Evolutionary conservation across 2,113 vertebrate species (phyloP).

Genomic region (Amia ocellicauda): DNA sequence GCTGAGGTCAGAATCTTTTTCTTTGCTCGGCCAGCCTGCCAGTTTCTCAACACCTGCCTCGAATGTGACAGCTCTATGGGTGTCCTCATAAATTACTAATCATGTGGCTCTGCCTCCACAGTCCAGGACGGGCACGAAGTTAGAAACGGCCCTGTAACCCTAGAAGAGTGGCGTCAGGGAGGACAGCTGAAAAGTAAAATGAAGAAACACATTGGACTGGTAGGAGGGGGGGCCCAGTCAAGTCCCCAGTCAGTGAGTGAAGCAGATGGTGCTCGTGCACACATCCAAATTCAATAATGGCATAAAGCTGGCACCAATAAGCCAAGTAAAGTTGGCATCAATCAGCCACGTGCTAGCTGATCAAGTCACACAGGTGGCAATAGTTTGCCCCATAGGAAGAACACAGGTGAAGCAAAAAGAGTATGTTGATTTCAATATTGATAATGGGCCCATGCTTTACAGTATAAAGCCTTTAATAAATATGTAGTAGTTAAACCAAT

Average conservation of each 20-base stretch:
- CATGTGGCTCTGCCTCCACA: conserved; percentile 81
- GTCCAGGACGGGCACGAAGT: conserved; percentile 79
- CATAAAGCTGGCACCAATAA: too few relatives aligned
- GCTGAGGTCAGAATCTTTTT: conserved; percentile 91
- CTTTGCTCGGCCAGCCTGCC: conserved; percentile 72
- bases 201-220: conserved; percentile 55
- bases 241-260: background rate
- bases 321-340: too few relatives aligned
- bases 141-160: conserved; percentile 91
- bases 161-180: conserved; percentile 65
- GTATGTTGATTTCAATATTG: too few relatives aligned
- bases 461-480: too few relatives aligned
- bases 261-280: background rate
- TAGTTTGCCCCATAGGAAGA: too few relatives aligned
- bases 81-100: conserved; percentile 93
- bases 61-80: conserved; percentile 95
- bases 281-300: too few relatives aligned
- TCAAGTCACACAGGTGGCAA: too few relatives aligned
- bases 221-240: conserved; percentile 36
- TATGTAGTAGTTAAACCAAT: too few relatives aligned
- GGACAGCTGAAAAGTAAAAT: conserved; percentile 79
- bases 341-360: too few relatives aligned
- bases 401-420: too few relatives aligned
- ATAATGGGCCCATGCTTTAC: too few relatives aligned
- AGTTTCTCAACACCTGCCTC: conserved; percentile 91